Percentiles rank a stretch among this genome's conserved stretches.
Conservation (phyloP, 2,888 invertebrate genomes). For the Pristionchus exspectatus region DNA sequence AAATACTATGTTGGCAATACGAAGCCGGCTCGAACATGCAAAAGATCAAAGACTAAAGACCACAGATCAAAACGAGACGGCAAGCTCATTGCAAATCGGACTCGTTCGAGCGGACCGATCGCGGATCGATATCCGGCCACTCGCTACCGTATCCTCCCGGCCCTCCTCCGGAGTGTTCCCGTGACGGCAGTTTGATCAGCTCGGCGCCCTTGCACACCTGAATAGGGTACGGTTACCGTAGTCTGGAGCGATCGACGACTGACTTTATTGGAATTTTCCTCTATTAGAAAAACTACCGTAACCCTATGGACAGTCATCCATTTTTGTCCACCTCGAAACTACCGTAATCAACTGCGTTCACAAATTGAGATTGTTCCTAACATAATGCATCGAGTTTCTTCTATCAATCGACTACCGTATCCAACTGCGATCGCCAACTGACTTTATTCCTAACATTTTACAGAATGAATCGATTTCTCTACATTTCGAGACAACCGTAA, state of each 20-base stretch:
- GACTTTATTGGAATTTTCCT: neutral
- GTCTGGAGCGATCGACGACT: neutral
- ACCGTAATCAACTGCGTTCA: neutral
- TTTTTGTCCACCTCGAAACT: too few relatives aligned
- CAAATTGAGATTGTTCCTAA: neutral
- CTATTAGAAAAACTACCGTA: too few relatives aligned
- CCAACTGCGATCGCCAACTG: too few relatives aligned
- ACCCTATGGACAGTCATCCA: too few relatives aligned
- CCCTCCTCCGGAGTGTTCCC: neutral
- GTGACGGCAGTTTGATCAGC: neutral
- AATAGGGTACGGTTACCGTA: neutral
- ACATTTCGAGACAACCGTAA: neutral
- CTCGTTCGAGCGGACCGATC: slow-evolving; percentile 5
- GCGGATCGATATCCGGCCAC: slow-evolving; percentile 5
- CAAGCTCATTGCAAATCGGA: neutral
- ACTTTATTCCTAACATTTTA: too few relatives aligned
- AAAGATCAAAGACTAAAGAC: neutral
- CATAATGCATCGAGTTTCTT: neutral
- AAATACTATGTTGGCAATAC: neutral
- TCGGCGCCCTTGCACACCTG: slow-evolving; percentile 41
- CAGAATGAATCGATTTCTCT: too few relatives aligned
- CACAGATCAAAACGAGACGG: neutral
- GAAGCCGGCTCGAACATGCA: neutral
- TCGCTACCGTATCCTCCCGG: neutral
- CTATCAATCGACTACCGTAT: too few relatives aligned